Evolutionary conservation across 2,797 vertebrate species (phyloP).

Genomic region (Gymnocypris eckloni): DNA sequence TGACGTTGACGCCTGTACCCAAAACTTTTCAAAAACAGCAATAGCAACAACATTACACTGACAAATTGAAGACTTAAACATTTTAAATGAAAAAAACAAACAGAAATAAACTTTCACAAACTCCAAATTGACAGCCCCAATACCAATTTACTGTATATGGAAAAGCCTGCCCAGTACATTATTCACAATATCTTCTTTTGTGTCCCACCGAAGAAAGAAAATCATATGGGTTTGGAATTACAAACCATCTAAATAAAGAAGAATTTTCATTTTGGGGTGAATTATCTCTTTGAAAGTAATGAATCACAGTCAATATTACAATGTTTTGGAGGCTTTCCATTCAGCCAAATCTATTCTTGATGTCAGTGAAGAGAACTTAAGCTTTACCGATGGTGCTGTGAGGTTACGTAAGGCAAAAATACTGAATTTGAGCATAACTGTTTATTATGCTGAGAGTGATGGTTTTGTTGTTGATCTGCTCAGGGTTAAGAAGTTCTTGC

Average conservation of each 20-base stretch:
- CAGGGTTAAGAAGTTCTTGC: constrained; percentile 34
- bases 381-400: not conserved
- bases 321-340: not conserved
- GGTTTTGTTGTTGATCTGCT: constrained; percentile 34
- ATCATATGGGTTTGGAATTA: not conserved
- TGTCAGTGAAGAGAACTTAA: not conserved
- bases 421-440: not conserved
- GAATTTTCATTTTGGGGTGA: not conserved
- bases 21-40: not conserved
- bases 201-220: not conserved
- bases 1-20: not conserved
- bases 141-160: not conserved
- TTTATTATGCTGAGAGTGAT: not conserved
- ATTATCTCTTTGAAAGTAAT: not conserved
- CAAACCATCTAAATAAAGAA: not conserved
- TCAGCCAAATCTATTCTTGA: not conserved
- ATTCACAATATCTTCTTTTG: not conserved
- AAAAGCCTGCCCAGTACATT: not conserved
- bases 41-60: too few species aligned
- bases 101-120: too few species aligned
- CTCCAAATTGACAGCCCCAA: not conserved
- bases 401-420: not conserved
- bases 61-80: too few species aligned
- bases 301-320: not conserved
- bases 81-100: too few species aligned